Percentiles rank a stretch among this genome's conserved stretches.
Evolutionary conservation across 2,113 vertebrate species (phyloP).

Genomic region (Pseudopodoces humilis): DNA sequence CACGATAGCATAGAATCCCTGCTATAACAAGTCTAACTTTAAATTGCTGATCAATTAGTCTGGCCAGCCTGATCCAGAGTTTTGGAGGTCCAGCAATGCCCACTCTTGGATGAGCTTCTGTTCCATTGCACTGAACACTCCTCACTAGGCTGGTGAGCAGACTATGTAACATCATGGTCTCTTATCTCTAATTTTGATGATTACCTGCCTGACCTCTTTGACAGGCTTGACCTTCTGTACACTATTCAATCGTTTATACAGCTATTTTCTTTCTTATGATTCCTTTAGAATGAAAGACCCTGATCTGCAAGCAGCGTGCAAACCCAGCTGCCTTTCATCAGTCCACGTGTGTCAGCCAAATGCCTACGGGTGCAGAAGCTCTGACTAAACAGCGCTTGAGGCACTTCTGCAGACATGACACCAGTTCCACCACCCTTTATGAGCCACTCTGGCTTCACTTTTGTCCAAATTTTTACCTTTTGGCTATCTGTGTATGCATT

Average conservation of each 20-base stretch:
- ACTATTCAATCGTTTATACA: neutral
- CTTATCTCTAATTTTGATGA: conserved; percentile 22
- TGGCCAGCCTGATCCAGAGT: neutral
- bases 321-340: neutral
- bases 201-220: conserved; percentile 3
- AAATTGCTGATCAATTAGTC: neutral
- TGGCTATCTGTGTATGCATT: neutral
- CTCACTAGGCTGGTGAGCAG: neutral
- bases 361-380: neutral
- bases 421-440: neutral
- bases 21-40: neutral
- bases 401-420: neutral
- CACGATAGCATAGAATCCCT: neutral
- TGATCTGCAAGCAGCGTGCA: neutral
- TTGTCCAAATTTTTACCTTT: neutral
- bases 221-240: neutral
- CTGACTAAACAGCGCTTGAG: neutral
- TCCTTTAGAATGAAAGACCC: neutral
- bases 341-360: neutral
- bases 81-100: neutral
- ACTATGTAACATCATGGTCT: neutral
- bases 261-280: neutral
- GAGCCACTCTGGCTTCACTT: neutral
- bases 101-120: neutral
- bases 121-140: neutral